These are phyloP conservation scores for Atherinomorus stipes DNA, from an alignment of 2,113 vertebrate species.

Conservation along the genomic window DNA sequence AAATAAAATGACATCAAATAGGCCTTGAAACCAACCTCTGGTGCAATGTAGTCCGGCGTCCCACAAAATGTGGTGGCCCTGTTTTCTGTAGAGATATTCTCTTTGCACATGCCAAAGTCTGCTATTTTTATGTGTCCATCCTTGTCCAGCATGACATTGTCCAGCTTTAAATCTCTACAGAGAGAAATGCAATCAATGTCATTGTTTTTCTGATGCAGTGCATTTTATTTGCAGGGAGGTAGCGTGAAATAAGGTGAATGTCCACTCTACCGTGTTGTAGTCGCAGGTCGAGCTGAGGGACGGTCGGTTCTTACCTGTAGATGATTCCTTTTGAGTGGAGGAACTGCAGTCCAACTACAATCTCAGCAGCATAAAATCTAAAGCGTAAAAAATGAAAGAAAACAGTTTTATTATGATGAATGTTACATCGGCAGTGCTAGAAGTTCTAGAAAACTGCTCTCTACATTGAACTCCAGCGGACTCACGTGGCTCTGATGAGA, in stretches of 20 bases:
- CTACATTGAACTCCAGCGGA: background rate
- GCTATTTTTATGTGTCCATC: conserved; percentile 98
- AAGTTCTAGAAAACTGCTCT: conserved; percentile 8
- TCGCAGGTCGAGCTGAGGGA: background rate
- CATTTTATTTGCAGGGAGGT: conserved; percentile 4
- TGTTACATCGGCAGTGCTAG: no score
- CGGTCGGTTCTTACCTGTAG: conserved; percentile 87
- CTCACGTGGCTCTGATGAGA: conserved; percentile 92
- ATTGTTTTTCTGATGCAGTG: background rate
- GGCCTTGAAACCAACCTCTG: conserved; percentile 74
- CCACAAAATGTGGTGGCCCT: conserved; percentile 95
- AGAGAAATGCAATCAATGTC: background rate
- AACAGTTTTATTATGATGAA: background rate
- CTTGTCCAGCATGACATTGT: conserved; percentile 96
- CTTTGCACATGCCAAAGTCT: conserved; percentile 99
- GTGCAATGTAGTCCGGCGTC: conserved; percentile 97
- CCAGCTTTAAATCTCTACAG: conserved; percentile 95
- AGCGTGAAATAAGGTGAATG: background rate
- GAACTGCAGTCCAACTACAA: conserved; percentile 94
- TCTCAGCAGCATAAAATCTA: conserved; percentile 97
- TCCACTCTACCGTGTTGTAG: background rate
- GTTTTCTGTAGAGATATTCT: conserved; percentile 87
- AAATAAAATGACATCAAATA: background rate
- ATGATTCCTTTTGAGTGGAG: conserved; percentile 95
- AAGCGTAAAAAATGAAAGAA: no score